A percentile compares a stretch with the other conserved stretches of the same genome.
These are phyloP conservation scores for Montipora capitata DNA, from an alignment of 92 coral and sea anemone genomes.

Conservation along the genomic window DNA sequence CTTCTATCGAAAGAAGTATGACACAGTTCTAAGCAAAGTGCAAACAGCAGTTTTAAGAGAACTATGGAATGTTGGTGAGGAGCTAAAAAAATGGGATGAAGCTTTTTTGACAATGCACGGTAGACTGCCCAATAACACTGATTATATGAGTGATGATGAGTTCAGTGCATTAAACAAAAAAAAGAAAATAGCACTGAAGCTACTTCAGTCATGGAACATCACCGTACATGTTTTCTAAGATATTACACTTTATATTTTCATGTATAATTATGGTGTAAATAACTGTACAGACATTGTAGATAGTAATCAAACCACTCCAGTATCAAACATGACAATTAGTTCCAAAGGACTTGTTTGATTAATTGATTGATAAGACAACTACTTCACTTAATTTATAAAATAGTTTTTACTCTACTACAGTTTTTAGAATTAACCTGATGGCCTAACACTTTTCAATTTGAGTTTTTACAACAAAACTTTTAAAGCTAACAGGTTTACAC, in stretches of 20 bases:
- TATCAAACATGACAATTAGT: too few species aligned
- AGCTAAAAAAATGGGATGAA: slow-evolving; percentile 31
- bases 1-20: slow-evolving; percentile 35
- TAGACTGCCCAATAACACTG: slow-evolving; percentile 15
- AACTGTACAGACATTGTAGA: too few species aligned
- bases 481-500: too few species aligned
- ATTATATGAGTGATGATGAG: neutral
- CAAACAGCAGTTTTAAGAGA: slow-evolving; percentile 22
- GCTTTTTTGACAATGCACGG: neutral
- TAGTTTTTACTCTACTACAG: too few species aligned
- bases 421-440: too few species aligned
- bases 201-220: slow-evolving; percentile 46
- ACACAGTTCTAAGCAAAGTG: neutral
- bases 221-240: slow-evolving; percentile 21
- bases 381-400: too few species aligned
- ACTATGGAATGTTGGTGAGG: neutral
- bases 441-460: too few species aligned
- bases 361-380: too few species aligned
- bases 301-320: too few species aligned
- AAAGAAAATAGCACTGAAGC: slow-evolving; percentile 28
- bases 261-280: neutral
- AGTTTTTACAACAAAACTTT: too few species aligned
- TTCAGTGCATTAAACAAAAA: neutral
- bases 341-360: too few species aligned
- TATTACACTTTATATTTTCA: neutral